phyloP scores from a whole-genome alignment of 2,113 vertebrate species.

The Blennius ocellaris region DNA sequence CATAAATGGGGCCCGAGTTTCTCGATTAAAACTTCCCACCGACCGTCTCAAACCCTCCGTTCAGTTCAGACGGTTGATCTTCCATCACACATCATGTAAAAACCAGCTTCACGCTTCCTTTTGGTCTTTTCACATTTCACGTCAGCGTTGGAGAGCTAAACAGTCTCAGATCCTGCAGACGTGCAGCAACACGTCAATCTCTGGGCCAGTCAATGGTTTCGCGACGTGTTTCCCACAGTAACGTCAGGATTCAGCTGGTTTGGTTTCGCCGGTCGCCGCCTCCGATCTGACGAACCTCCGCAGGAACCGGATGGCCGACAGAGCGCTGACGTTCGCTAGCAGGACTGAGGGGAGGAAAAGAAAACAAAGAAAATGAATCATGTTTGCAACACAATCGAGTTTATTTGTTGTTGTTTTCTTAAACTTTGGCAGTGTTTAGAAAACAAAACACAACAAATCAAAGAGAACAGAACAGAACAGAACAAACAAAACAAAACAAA shows the following conservation, averaged over 20 bases:
- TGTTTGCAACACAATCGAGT: neutral
- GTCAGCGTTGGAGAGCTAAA: neutral
- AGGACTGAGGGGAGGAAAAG: constrained; percentile 83
- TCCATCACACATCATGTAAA: constrained; percentile 26
- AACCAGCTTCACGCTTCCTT: constrained; percentile 4
- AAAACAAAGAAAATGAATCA: constrained; percentile 16
- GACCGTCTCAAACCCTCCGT: neutral
- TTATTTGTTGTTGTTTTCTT: neutral
- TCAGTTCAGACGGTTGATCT: constrained; percentile 17
- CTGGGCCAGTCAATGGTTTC: too few species aligned
- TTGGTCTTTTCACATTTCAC: constrained; percentile 49
- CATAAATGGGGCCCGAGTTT: too few species aligned
- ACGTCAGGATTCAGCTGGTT: constrained; percentile 5
- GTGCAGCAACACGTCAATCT: neutral
- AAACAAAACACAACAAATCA: too few species aligned
- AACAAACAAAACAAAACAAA: too few species aligned
- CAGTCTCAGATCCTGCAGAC: neutral
- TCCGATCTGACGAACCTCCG: constrained; percentile 80
- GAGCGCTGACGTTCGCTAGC: constrained; percentile 91
- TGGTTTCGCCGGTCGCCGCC: constrained; percentile 39
- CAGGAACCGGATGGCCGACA: constrained; percentile 94
- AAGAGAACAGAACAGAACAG: too few species aligned
- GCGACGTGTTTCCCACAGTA: too few species aligned
- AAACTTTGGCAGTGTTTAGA: too few species aligned
- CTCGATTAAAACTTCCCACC: too few species aligned